Conservation (phyloP, 2,797 vertebrate genomes). For the Cryptoprocta ferox region DNA sequence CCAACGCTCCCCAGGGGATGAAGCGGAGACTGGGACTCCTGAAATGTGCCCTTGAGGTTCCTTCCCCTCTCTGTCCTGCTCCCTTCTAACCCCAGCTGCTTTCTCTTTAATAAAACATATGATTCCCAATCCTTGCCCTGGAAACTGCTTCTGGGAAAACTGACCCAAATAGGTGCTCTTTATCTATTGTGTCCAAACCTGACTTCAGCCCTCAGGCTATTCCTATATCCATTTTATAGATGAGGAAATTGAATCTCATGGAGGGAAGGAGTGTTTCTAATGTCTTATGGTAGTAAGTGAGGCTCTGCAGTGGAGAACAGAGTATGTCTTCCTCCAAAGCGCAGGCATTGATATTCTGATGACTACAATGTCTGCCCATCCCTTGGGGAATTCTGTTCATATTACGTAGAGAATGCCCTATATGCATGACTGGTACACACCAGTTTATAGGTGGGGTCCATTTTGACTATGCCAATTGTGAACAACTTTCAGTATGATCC, state of each 20-base stretch:
- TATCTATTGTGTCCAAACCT: background rate
- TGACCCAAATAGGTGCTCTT: background rate
- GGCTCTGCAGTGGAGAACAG: background rate
- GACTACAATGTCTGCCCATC: background rate
- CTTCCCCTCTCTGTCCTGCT: background rate
- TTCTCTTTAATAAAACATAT: background rate
- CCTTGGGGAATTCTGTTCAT: background rate
- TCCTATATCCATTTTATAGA: background rate
- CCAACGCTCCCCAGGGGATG: background rate
- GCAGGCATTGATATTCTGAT: background rate
- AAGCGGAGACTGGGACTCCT: background rate
- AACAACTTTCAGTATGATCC: background rate
- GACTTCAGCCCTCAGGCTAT: background rate
- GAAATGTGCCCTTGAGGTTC: too few species aligned
- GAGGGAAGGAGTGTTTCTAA: background rate
- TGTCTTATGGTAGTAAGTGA: background rate
- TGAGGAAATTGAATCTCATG: background rate
- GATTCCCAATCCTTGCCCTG: background rate
- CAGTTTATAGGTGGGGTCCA: background rate
- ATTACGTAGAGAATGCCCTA: background rate
- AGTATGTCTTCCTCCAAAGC: background rate
- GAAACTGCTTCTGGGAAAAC: background rate
- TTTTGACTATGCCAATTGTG: background rate
- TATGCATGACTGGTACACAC: too few species aligned
- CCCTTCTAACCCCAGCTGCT: background rate